Conservation (phyloP, 92 coral and sea anemone species). For the Parazoanthus darwini region DNA sequence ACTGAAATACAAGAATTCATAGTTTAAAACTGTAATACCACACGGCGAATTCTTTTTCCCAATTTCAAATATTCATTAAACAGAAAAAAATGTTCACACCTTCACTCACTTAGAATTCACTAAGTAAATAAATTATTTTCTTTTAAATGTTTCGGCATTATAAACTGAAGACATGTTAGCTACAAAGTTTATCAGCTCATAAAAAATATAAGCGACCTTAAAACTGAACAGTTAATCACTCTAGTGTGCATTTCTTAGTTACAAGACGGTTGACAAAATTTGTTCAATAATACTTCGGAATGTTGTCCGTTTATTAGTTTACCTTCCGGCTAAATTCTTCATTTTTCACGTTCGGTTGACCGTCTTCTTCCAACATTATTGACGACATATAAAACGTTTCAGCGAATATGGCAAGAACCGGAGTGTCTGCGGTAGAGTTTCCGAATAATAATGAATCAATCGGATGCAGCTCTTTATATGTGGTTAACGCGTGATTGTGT, state of each 20-base stretch:
- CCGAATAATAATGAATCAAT: background rate
- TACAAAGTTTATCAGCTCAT: background rate
- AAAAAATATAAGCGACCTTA: background rate
- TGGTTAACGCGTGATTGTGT: background rate
- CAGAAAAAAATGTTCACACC: too few relatives aligned
- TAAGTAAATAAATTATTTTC: too few relatives aligned
- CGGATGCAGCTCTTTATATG: background rate
- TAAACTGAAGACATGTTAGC: background rate
- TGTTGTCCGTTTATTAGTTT: background rate
- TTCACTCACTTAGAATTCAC: background rate
- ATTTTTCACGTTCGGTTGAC: background rate
- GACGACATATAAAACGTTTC: background rate
- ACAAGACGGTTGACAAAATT: background rate
- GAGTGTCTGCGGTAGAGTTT: background rate
- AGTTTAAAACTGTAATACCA: background rate
- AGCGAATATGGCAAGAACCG: background rate
- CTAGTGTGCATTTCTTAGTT: too few relatives aligned
- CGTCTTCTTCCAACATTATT: slow-evolving; percentile 39
- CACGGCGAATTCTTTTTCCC: background rate
- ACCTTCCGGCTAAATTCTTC: slow-evolving; percentile 32
- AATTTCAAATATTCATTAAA: background rate
- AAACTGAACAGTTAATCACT: background rate
- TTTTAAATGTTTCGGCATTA: background rate
- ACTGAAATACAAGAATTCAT: slow-evolving; percentile 44
- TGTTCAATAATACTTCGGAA: background rate